Evolutionary conservation across 1,140 invertebrate species (phyloP).

Genomic region (Drosophila sulfurigaster): DNA sequence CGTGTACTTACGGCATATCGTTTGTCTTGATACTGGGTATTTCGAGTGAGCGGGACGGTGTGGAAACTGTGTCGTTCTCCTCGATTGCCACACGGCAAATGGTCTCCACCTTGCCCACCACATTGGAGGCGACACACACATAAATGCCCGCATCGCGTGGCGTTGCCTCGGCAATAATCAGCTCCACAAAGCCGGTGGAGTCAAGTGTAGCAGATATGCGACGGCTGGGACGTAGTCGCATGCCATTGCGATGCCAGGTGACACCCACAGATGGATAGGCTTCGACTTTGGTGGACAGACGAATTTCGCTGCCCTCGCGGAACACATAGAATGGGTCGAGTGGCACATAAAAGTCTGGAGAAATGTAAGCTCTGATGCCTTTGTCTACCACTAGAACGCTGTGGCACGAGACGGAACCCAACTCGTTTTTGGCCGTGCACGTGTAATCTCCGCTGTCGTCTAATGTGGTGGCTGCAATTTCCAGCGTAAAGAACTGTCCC

Average conservation of each 20-base stretch:
- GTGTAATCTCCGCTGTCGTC: conserved; percentile 94
- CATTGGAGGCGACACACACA: conserved; percentile 93
- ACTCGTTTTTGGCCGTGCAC: conserved; percentile 91
- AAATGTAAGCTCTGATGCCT: conserved; percentile 92
- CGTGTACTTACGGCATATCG: conserved; percentile 87
- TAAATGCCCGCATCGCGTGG: conserved; percentile 93
- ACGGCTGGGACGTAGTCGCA: conserved; percentile 90
- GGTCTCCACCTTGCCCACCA: conserved; percentile 92
- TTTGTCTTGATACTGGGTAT: conserved; percentile 85
- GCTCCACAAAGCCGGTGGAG: conserved; percentile 91
- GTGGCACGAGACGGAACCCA: conserved; percentile 93
- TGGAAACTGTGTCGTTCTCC: conserved; percentile 67
- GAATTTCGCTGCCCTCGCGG: conserved; percentile 88
- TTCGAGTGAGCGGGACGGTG: conserved; percentile 41
- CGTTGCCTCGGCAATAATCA: conserved; percentile 89
- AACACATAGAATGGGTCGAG: conserved; percentile 88
- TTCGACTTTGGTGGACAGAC: conserved; percentile 90
- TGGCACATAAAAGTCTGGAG: conserved; percentile 90
- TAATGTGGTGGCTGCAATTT: conserved; percentile 90
- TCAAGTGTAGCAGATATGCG: conserved; percentile 90
- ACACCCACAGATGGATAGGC: conserved; percentile 93
- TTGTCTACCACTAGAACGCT: conserved; percentile 94
- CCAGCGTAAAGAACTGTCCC: conserved; percentile 91
- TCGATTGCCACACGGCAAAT: conserved; percentile 89
- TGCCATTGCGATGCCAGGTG: conserved; percentile 90